Percentiles rank a stretch among this genome's conserved stretches.
These are phyloP conservation scores for Drosophila albomicans DNA, from an alignment of 1,140 invertebrate species.

Conservation along the genomic window DNA sequence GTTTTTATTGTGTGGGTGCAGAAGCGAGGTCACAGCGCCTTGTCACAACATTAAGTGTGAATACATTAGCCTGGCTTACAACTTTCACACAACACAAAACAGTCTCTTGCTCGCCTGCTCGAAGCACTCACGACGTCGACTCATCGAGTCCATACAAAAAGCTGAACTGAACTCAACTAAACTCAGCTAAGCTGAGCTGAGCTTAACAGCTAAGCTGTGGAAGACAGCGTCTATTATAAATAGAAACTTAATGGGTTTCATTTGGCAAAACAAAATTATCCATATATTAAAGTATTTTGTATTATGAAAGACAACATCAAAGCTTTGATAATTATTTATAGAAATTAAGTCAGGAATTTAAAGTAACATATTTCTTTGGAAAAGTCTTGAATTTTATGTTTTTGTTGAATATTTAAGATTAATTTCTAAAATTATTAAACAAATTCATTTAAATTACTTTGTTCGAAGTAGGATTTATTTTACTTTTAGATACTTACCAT, in stretches of 20 bases:
- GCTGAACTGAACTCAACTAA: background rate
- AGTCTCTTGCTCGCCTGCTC: background rate
- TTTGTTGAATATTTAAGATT: no score
- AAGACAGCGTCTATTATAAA: background rate
- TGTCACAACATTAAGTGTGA: slow-evolving; percentile 38
- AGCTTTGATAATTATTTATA: no score
- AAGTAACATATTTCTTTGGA: no score
- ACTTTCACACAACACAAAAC: slow-evolving; percentile 2
- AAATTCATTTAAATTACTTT: no score
- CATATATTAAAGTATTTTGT: no score
- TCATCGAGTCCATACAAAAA: slow-evolving; percentile 8
- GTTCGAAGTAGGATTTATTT: no score
- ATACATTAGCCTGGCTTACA: slow-evolving; percentile 37
- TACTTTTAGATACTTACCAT: no score
- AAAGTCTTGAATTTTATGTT: no score
- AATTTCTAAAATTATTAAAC: no score
- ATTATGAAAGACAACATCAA: no score
- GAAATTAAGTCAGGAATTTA: no score
- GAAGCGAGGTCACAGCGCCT: slow-evolving; percentile 33
- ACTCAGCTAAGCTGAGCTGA: slow-evolving; percentile 1
- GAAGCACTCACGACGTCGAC: slow-evolving; percentile 9
- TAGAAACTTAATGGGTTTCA: background rate
- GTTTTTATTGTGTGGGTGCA: slow-evolving; percentile 12
- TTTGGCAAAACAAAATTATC: no score
- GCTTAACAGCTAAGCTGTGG: background rate